phyloP scores from a whole-genome alignment of 2,888 invertebrate species.

The Zygaena filipendulae region DNA sequence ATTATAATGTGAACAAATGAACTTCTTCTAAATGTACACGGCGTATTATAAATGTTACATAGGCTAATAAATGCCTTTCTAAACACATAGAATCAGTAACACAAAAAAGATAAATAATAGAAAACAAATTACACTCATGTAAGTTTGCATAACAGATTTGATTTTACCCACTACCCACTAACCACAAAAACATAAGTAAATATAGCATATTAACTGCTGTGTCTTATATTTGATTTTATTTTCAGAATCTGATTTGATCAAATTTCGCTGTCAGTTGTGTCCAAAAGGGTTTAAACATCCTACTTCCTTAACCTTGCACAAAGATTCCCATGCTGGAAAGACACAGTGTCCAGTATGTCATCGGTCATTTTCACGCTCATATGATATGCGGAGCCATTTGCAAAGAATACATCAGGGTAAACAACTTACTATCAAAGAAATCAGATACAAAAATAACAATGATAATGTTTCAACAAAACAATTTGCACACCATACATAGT shows the following conservation, averaged over 20 bases:
- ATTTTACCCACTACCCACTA: too few species aligned
- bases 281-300: conserved; percentile 73
- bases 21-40: too few species aligned
- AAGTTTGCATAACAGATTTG: too few species aligned
- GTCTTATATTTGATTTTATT: too few species aligned
- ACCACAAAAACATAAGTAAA: too few species aligned
- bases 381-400: conserved; percentile 71
- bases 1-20: too few species aligned
- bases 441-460: conserved; percentile 52
- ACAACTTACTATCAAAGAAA: conserved; percentile 59
- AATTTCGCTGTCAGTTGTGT: conserved; percentile 71
- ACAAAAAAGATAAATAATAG: too few species aligned
- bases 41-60: too few species aligned
- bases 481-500: conserved; percentile 52
- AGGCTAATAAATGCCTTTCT: too few species aligned
- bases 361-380: conserved; percentile 70
- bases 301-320: conserved; percentile 70
- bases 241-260: conserved; percentile 66
- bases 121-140: too few species aligned
- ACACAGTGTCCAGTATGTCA: conserved; percentile 72
- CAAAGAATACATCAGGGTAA: conserved; percentile 70
- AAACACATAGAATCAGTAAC: too few species aligned
- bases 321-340: conserved; percentile 72
- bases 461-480: conserved; percentile 47
- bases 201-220: too few species aligned